Evolutionary conservation across 2,113 vertebrate genomes (phyloP).

Genomic region (Elanus axillaris): DNA sequence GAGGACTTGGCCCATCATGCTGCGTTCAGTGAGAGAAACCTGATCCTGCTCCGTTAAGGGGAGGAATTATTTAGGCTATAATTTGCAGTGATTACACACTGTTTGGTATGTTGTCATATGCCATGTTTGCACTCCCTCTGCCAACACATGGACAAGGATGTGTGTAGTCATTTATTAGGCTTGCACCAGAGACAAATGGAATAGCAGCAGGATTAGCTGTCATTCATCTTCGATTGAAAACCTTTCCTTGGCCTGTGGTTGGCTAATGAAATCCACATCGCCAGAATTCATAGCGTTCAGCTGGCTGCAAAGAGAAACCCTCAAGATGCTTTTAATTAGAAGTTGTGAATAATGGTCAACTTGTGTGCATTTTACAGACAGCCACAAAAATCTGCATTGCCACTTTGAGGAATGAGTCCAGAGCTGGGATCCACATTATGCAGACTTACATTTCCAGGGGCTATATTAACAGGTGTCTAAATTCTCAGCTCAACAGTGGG

Average conservation of each 20-base stretch:
- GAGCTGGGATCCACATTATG: neutral
- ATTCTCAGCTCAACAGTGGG: conserved; percentile 5
- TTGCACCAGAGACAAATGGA: conserved; percentile 34
- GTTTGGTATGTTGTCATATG: conserved; percentile 46
- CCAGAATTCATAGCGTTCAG: neutral
- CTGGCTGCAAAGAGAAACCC: conserved; percentile 45
- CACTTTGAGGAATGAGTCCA: conserved; percentile 23
- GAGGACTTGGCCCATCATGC: neutral
- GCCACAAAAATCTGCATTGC: conserved; percentile 36
- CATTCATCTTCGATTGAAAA: conserved; percentile 33
- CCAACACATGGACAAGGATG: conserved; percentile 44
- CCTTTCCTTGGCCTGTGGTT: conserved; percentile 9
- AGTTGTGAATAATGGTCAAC: conserved; percentile 42
- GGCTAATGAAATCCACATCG: conserved; percentile 65
- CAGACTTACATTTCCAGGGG: neutral
- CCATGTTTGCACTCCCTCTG: conserved; percentile 51
- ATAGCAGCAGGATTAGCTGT: conserved; percentile 36
- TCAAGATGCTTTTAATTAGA: conserved; percentile 69
- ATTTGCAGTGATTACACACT: conserved; percentile 48
- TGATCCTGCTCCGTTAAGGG: neutral
- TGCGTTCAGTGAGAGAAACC: neutral
- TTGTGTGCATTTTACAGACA: conserved; percentile 36
- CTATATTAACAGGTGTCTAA: conserved; percentile 46
- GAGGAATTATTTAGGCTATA: conserved; percentile 44
- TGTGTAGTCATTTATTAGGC: conserved; percentile 10